Base-by-base conservation (phyloP, 2,888 invertebrate species). In the Hecatera dysodea region DNA sequence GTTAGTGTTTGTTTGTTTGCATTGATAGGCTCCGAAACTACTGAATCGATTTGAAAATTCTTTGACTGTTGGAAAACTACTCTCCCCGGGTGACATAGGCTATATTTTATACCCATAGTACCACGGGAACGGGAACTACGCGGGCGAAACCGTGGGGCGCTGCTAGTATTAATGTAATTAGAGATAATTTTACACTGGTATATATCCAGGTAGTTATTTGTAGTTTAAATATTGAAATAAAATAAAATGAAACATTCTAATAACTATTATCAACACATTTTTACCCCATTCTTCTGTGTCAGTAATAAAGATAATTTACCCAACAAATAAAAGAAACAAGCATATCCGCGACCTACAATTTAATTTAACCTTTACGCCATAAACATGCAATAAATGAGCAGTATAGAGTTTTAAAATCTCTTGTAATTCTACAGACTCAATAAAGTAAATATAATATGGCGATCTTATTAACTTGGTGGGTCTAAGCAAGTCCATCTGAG, bases 401-500 rank as follows among this genome's bases (percentile, higher is more conserved):
- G 55, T 50, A 42, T 33, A 6, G 50, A 19, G 19, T 59, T 52
- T 24, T 33, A 56, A 55, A 63, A 19, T 17, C 29, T n/a, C 7
- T 50, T 52, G 15, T 39, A 36, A 48, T 44, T 44, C 22, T 48
- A 55, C 22, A 42, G 2, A 15, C 17, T 24, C 64, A 17, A 70
- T 76, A 75, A 78, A 75, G 48, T 56, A 60, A 42, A 19, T 78
- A 39, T 46, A 76, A 39, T 46, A 76, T 27, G 11, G 42, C 24
- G 29, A 62, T 75, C 80, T 75, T 75, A 80, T 80, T 80, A 62
- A 65, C 67, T n/a, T 53, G 22, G 44, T 42, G 22, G 55, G 77
- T 62, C 67, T 36, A 59, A 66, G 75, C 55, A 46, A 79, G 56
- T 80, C 53, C 24, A 61, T 80, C 46, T 70, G 29, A 22, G 44